Evolutionary conservation across 2,113 vertebrate species (phyloP), one percentile per base, ranked within the genome.

Genomic region (Sisor rabdophorus): DNA sequence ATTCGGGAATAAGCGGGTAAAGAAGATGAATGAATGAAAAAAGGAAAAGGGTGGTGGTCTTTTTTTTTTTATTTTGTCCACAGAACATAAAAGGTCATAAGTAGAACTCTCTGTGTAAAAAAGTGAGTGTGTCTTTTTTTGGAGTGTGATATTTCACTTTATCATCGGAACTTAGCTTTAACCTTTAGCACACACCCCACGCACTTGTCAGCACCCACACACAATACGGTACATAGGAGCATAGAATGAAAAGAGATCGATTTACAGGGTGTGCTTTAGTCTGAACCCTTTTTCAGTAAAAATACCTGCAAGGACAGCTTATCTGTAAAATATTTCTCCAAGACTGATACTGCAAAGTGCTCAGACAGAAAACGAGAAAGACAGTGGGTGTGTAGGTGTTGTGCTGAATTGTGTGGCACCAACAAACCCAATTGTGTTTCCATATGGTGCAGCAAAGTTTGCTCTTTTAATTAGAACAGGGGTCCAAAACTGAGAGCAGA

Each of bases 381-480:
- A 52, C 65, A 52, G 65, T 30, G 65, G 47, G 48, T 52, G 65
- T 69, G 65, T 69, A 69, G 65, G 65, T 69, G 65, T 69, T 30
- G 65, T 8, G 71, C 40, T 56, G 73, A 64, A 76, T 65, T 67
- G 61, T 67, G 61, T 48, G 53, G 30, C 61, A 44, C 73, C 50
- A 65, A 75, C 22, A 54, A 60, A 40, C 50, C 54, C 19, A 59
- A 20, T 20, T 56, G 30, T 47, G 22, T 30, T 11, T 44, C 75
- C 75, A 76, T 76, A 76, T 76, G 75, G 64, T 50, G 24, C 61
- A 20, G 26, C 13, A 65, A 55, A 67, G 40, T 55, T 54, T 76
- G 73, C 61, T 76, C 73, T 76, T 76, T 76, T 76, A 22, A 28
- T 67, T 32, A 67, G 47, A 16, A 47, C 22, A 10, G 61, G 55